These are phyloP conservation scores for Podilymbus podiceps DNA, from an alignment of 2,113 vertebrate genomes.

Conservation along the genomic window DNA sequence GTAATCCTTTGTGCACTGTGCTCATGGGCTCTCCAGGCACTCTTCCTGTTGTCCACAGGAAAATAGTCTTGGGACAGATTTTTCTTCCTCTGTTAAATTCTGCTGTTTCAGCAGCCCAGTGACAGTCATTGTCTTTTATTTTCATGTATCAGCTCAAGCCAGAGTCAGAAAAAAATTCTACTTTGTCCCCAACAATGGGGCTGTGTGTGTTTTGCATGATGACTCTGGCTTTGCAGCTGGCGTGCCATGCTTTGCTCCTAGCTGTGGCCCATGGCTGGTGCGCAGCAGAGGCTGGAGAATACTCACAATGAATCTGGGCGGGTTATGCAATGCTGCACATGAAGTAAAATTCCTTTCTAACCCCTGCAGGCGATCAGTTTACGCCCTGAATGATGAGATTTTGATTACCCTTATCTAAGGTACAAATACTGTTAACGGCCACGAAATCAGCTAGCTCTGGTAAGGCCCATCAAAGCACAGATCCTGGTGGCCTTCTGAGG, in stretches of 20 bases:
- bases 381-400: slow-evolving; percentile 56
- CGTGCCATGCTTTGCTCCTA: background rate
- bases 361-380: slow-evolving; percentile 57
- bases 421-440: background rate
- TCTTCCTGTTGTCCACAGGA: background rate
- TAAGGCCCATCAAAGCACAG: background rate
- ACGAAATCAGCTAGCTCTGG: background rate
- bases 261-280: background rate
- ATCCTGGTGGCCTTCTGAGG: background rate
- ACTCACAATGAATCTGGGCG: background rate
- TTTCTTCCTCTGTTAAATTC: background rate
- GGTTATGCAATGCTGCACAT: slow-evolving; percentile 6
- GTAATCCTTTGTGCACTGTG: background rate
- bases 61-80: background rate
- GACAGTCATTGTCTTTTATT: slow-evolving; percentile 17
- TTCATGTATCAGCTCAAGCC: background rate
- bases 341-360: slow-evolving; percentile 46
- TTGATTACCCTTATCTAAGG: slow-evolving; percentile 62
- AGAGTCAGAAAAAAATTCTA: background rate
- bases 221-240: background rate
- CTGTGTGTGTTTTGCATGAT: background rate
- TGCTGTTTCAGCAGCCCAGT: background rate
- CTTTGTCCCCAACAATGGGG: slow-evolving; percentile 47
- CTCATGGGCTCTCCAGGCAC: background rate
- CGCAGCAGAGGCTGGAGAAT: background rate